phyloP scores from a whole-genome alignment of 2,113 vertebrate species.

The Peucedramus taeniatus region DNA sequence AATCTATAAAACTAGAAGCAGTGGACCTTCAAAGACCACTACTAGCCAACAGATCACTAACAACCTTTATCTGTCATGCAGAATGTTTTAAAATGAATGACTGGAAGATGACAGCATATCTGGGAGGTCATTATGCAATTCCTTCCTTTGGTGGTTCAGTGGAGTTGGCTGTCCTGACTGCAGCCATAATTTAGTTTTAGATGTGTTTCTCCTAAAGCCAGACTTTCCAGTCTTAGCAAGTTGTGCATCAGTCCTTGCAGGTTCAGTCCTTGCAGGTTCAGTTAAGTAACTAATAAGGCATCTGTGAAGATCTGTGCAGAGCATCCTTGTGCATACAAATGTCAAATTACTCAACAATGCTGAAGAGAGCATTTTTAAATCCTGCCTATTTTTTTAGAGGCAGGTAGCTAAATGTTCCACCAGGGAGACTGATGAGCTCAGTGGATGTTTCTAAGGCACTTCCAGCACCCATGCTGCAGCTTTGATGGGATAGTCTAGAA shows the following conservation, averaged over 20 bases:
- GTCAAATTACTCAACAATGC: neutral
- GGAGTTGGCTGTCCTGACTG: neutral
- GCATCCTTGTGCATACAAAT: neutral
- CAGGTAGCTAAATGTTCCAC: neutral
- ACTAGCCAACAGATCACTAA: neutral
- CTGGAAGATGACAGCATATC: neutral
- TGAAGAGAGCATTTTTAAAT: neutral
- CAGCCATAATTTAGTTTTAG: neutral
- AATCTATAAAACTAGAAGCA: neutral
- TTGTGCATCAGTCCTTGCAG: neutral
- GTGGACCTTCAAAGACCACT: neutral
- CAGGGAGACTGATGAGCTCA: neutral
- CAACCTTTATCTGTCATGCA: neutral
- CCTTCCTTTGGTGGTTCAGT: neutral
- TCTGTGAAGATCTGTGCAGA: neutral
- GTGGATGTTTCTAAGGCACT: neutral
- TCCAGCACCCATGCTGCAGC: neutral
- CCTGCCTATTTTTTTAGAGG: neutral
- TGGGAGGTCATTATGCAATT: neutral
- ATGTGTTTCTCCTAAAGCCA: neutral
- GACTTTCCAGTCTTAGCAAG: neutral
- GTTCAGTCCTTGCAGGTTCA: neutral
- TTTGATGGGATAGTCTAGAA: neutral
- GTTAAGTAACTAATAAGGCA: neutral
- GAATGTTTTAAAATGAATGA: neutral